phyloP scores from a whole-genome alignment of 2,888 invertebrate genomes.

The Cenopis cana region DNA sequence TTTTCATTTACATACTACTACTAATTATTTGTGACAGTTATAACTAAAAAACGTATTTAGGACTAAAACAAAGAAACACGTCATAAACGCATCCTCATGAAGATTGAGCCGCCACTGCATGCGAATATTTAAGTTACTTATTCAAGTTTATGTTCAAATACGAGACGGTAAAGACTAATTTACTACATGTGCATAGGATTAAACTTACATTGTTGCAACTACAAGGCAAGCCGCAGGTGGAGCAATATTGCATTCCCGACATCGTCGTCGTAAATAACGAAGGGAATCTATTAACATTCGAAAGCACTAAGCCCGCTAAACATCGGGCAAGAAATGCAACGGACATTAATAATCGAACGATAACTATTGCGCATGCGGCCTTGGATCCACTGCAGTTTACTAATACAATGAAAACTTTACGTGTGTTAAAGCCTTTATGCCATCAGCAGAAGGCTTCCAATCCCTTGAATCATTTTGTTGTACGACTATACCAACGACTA shows the following conservation, averaged over 20 bases:
- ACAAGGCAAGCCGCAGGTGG: conserved; percentile 40
- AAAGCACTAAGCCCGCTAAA: conserved; percentile 37
- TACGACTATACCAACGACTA: conserved; percentile 28
- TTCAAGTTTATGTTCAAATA: conserved; percentile 31
- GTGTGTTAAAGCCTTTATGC: neutral
- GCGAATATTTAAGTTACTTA: conserved; percentile 2
- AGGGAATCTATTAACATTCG: conserved; percentile 44
- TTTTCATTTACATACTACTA: neutral
- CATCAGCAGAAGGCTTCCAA: conserved; percentile 2
- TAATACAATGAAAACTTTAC: conserved; percentile 4
- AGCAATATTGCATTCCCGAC: conserved; percentile 26
- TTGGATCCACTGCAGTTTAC: conserved; percentile 50
- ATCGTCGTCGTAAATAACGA: conserved; percentile 33
- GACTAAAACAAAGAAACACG: neutral
- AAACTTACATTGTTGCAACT: conserved; percentile 39
- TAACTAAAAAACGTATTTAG: neutral
- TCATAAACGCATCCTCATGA: conserved; percentile 7
- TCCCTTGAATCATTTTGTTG: neutral
- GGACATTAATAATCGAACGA: conserved; percentile 47
- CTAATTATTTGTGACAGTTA: too few species aligned
- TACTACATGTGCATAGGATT: conserved; percentile 25
- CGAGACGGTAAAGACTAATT: conserved; percentile 24
- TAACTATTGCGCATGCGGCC: conserved; percentile 55
- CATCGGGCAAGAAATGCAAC: conserved; percentile 33
- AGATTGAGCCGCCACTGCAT: conserved; percentile 3